Base-by-base conservation (phyloP, 2,888 invertebrate species). In the Apantesis nais region DNA sequence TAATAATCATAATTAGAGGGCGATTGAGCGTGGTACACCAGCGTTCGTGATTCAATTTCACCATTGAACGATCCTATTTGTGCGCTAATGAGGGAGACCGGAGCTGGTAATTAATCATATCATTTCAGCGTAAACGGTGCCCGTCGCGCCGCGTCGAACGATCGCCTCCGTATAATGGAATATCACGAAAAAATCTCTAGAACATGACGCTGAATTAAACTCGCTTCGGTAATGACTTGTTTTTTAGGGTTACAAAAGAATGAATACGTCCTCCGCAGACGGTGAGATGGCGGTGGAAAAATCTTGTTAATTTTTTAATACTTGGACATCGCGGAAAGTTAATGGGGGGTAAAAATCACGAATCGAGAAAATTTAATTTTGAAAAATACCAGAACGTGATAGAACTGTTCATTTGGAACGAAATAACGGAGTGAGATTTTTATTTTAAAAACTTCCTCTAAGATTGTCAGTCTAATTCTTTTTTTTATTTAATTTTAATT, bases 231-330 rank as follows among this genome's bases (percentile, higher is more conserved):
- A 95, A 95, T 95, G 94, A 94, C 94, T 95, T 95, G 95, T 94
- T 95, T 94, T 94, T 93, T 92, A 93, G 92, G 92, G 93, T 94
- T 93, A 92, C 91, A 91, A 93, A 89, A 93, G 92, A 93, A 90
- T 90, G 92, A 92, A 92, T 92, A 91, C 92, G 94, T 94, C 94
- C 90, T 90, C 84, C 82, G 85, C 94, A 94, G 94, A 90, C 92
- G 91, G 88, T 88, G 88, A 85, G 85, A 77, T 82, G 75, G 84
- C 85, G 81, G 75, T 80, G 73, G 83, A 85, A 80, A 87, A 85
- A 88, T 90, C 91, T 91, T 93, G 90, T 92, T 93, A 91, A 90
- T 92, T 92, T 93, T 92, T 91, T 89, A 89, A 90, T 88, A 86
- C 86, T 88, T 85, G 83, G 85, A 83, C 83, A 78, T 77, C 78